phyloP scores from a whole-genome alignment of 2,888 invertebrate genomes.

The Cephus sareptanus region DNA sequence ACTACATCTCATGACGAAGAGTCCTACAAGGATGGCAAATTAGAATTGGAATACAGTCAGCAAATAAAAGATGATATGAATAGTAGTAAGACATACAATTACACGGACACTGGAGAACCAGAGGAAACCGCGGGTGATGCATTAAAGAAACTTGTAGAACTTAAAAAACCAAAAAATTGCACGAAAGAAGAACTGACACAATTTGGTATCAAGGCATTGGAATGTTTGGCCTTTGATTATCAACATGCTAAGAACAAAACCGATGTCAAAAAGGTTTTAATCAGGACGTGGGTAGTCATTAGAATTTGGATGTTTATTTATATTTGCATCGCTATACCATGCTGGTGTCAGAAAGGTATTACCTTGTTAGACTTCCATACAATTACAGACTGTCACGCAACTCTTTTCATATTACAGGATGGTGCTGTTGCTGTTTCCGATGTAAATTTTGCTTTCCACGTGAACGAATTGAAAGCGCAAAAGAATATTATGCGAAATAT shows the following conservation, averaged over 20 bases:
- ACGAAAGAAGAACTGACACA: constrained; percentile 65
- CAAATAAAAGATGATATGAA: constrained; percentile 55
- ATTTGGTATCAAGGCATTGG: constrained; percentile 63
- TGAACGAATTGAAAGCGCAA: constrained; percentile 69
- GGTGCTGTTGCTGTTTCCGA: constrained; percentile 72
- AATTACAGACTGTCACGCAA: not conserved
- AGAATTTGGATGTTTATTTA: constrained; percentile 66
- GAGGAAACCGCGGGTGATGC: constrained; percentile 60
- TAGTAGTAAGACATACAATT: constrained; percentile 63
- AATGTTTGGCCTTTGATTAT: constrained; percentile 64
- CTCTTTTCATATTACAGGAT: constrained; percentile 63
- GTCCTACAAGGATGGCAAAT: constrained; percentile 64
- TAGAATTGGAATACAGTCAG: constrained; percentile 67
- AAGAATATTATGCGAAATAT: constrained; percentile 69
- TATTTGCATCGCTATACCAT: constrained; percentile 65
- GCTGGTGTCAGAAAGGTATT: constrained; percentile 68
- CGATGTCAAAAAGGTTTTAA: constrained; percentile 39
- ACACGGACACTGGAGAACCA: constrained; percentile 59
- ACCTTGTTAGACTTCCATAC: constrained; percentile 14
- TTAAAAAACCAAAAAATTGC: constrained; percentile 65
- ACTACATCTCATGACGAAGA: constrained; percentile 35
- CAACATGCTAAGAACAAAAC: constrained; percentile 45
- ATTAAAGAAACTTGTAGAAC: constrained; percentile 56
- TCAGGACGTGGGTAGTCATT: constrained; percentile 55
- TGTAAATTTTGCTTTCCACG: constrained; percentile 72